A percentile compares a stretch with the other conserved stretches of the same genome.
These are phyloP conservation scores for Plutella xylostella DNA, from an alignment of 2,888 invertebrate species.

Conservation along the genomic window DNA sequence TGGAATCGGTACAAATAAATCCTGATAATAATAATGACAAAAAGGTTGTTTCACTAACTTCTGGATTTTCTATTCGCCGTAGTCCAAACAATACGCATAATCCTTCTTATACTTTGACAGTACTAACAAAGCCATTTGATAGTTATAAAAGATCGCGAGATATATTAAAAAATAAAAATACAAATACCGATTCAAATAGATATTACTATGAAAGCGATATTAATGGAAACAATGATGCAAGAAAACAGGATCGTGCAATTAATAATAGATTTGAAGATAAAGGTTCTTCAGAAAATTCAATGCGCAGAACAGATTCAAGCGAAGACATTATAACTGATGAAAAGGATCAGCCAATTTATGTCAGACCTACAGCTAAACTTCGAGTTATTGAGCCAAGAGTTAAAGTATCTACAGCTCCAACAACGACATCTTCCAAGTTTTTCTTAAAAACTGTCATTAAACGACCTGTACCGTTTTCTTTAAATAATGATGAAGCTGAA, in stretches of 20 bases:
- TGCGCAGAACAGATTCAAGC: constrained; percentile 31
- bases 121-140: constrained; percentile 47
- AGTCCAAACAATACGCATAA: constrained; percentile 50
- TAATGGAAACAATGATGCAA: constrained; percentile 26
- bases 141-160: constrained; percentile 22
- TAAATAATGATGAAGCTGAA: constrained; percentile 23
- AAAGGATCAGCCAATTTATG: constrained; percentile 33
- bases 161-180: constrained; percentile 13
- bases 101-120: constrained; percentile 56
- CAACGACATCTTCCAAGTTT: constrained; percentile 35
- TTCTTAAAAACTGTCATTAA: constrained; percentile 43
- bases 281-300: constrained; percentile 25
- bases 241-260: constrained; percentile 23
- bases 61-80: constrained; percentile 60
- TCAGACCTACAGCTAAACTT: constrained; percentile 23
- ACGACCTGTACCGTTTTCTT: constrained; percentile 37
- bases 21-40: constrained; percentile 33
- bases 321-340: constrained; percentile 27
- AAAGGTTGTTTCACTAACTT: constrained; percentile 52
- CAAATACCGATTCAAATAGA: constrained; percentile 26
- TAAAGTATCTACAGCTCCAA: constrained; percentile 22
- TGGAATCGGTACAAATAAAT: constrained; percentile 34
- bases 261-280: constrained; percentile 21
- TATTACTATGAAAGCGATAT: constrained; percentile 32
- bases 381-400: constrained; percentile 23